Percentiles rank a stretch among this genome's conserved stretches.
Evolutionary conservation across 2,113 vertebrate species (phyloP).

Genomic region (Bos javanicus): DNA sequence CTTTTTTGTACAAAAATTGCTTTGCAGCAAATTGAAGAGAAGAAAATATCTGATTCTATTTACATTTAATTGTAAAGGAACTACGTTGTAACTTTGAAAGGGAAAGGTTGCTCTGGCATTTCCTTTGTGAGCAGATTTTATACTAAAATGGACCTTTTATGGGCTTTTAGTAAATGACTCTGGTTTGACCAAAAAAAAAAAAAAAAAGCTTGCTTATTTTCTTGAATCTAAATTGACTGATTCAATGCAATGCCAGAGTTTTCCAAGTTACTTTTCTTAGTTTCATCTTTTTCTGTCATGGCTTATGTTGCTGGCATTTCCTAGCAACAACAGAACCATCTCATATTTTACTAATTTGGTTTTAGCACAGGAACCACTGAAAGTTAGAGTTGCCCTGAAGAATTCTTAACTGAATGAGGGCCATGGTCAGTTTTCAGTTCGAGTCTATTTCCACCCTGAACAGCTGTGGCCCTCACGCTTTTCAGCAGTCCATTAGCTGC

Average conservation of each 20-base stretch:
- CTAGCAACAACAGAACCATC: background rate
- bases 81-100: background rate
- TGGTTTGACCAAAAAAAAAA: background rate
- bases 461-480: background rate
- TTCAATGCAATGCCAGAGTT: background rate
- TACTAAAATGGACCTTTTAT: background rate
- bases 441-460: background rate
- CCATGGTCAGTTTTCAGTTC: background rate
- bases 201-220: background rate
- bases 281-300: constrained; percentile 23
- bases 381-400: background rate
- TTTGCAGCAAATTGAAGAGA: constrained; percentile 24
- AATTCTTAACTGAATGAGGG: background rate
- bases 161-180: background rate
- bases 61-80: constrained; percentile 33
- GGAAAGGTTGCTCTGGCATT: constrained; percentile 28
- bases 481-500: background rate
- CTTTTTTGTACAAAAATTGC: constrained; percentile 31
- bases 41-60: constrained; percentile 41
- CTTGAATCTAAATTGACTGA: background rate
- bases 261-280: background rate
- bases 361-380: background rate
- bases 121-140: constrained; percentile 29
- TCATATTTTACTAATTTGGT: constrained; percentile 4
- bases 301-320: constrained; percentile 4